Evolutionary conservation across 2,113 vertebrate genomes (phyloP).

Genomic region (Sterna hirundo): DNA sequence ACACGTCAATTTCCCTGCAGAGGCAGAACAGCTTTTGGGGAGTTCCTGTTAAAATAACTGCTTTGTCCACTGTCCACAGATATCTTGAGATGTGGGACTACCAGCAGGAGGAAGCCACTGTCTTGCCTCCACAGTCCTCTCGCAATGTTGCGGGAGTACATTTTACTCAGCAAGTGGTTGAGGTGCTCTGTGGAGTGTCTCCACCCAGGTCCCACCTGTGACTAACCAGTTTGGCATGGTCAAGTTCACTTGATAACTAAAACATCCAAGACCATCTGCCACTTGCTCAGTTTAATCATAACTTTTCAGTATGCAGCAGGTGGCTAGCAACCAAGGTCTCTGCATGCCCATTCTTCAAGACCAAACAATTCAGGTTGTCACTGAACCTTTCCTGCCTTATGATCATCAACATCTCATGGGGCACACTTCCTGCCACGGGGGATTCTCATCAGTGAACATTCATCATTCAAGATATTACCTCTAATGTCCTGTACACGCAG

Average conservation of each 20-base stretch:
- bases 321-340: not conserved
- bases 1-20: not conserved
- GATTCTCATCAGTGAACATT: fast-evolving
- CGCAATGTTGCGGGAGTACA: not conserved
- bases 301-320: not conserved
- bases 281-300: not conserved
- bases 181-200: not conserved
- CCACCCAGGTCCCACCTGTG: not conserved
- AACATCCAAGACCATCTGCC: not conserved
- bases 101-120: not conserved
- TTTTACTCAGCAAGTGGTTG: not conserved
- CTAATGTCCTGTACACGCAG: not conserved
- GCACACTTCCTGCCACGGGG: not conserved
- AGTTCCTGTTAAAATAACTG: not conserved
- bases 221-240: not conserved
- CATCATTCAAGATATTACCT: not conserved
- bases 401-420: not conserved
- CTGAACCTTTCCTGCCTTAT: not conserved
- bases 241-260: not conserved
- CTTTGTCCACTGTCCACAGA: not conserved
- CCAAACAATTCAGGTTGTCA: not conserved
- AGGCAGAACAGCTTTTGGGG: not conserved
- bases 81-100: not conserved
- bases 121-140: not conserved
- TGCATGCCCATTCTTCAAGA: not conserved